These are phyloP conservation scores for Scaptomyza reducta DNA, from an alignment of 2,888 invertebrate species.

Conservation along the genomic window DNA sequence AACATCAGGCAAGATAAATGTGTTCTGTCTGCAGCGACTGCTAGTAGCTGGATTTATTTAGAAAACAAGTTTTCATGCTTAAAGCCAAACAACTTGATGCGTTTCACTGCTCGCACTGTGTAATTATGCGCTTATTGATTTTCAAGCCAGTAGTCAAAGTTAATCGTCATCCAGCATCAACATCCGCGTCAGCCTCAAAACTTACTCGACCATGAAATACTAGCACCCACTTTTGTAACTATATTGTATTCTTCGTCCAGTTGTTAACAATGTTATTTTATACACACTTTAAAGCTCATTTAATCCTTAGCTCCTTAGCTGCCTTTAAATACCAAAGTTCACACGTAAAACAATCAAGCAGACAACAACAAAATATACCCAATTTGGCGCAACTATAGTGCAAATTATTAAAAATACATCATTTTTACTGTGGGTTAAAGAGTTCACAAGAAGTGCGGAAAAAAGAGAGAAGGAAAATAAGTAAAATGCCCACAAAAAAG, in stretches of 20 bases:
- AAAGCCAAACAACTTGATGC: slow-evolving; percentile 17
- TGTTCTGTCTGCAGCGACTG: slow-evolving; percentile 41
- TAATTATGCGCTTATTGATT: slow-evolving; percentile 74
- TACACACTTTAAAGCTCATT: too few relatives aligned
- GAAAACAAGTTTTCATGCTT: slow-evolving; percentile 29
- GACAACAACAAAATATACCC: slow-evolving; percentile 14
- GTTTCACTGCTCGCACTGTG: slow-evolving; percentile 15
- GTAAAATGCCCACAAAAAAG: slow-evolving; percentile 67
- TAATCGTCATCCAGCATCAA: slow-evolving; percentile 41
- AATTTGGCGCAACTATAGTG: slow-evolving; percentile 6
- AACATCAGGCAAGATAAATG: slow-evolving; percentile 52
- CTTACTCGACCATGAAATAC: slow-evolving; percentile 14
- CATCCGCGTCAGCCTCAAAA: slow-evolving; percentile 2
- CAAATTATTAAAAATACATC: slow-evolving; percentile 17
- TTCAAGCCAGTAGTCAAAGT: slow-evolving; percentile 53
- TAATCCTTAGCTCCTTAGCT: too few relatives aligned
- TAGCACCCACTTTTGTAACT: neutral
- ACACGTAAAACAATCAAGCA: too few relatives aligned
- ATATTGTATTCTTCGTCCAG: neutral
- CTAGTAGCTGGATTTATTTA: slow-evolving; percentile 66
- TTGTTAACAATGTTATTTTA: too few relatives aligned
- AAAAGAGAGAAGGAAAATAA: neutral
- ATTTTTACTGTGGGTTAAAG: slow-evolving; percentile 6
- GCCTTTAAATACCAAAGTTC: too few relatives aligned
- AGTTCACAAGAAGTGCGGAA: slow-evolving; percentile 34